phyloP scores from a whole-genome alignment of 2,888 invertebrate genomes.

The Trichopria drosophilae region DNA sequence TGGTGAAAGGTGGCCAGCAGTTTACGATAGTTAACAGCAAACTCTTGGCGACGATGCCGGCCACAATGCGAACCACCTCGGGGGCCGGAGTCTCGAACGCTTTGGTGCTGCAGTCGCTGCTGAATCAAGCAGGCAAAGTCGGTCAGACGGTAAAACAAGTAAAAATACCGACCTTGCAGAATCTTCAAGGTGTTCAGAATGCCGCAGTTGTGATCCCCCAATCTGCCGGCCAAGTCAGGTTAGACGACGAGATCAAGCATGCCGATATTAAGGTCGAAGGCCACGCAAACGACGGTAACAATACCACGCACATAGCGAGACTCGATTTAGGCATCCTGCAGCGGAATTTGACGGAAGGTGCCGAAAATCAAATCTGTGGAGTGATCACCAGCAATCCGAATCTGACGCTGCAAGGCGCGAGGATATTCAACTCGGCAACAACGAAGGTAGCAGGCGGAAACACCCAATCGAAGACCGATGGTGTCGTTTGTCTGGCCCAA shows the following conservation, averaged over 20 bases:
- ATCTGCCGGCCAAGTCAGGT: slow-evolving; percentile 38
- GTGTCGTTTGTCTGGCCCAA: slow-evolving; percentile 48
- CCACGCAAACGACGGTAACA: slow-evolving; percentile 17
- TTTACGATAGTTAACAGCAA: slow-evolving; percentile 73
- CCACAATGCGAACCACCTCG: slow-evolving; percentile 44
- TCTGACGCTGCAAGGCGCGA: slow-evolving; percentile 46
- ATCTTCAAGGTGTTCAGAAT: slow-evolving; percentile 42
- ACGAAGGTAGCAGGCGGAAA: slow-evolving; percentile 42
- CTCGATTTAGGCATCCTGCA: slow-evolving; percentile 50
- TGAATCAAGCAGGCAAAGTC: slow-evolving; percentile 65
- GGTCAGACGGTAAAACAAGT: slow-evolving; percentile 53
- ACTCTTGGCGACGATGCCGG: slow-evolving; percentile 55
- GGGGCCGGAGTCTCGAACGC: slow-evolving; percentile 64
- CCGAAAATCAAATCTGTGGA: slow-evolving; percentile 49
- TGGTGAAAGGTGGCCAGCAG: slow-evolving; percentile 73
- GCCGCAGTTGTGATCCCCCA: slow-evolving; percentile 47
- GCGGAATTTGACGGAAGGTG: slow-evolving; percentile 45
- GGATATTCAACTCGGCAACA: slow-evolving; percentile 52
- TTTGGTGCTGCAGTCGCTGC: slow-evolving; percentile 68
- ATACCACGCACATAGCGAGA: not conserved
- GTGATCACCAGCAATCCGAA: slow-evolving; percentile 55
- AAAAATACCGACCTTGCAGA: slow-evolving; percentile 51
- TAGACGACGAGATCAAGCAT: slow-evolving; percentile 36
- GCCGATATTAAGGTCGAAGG: slow-evolving; percentile 27
- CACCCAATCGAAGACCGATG: slow-evolving; percentile 44